Evolutionary conservation across 1,140 invertebrate species (phyloP), one percentile per base, ranked within the genome.

Genomic region (Caerostris extrusa): DNA sequence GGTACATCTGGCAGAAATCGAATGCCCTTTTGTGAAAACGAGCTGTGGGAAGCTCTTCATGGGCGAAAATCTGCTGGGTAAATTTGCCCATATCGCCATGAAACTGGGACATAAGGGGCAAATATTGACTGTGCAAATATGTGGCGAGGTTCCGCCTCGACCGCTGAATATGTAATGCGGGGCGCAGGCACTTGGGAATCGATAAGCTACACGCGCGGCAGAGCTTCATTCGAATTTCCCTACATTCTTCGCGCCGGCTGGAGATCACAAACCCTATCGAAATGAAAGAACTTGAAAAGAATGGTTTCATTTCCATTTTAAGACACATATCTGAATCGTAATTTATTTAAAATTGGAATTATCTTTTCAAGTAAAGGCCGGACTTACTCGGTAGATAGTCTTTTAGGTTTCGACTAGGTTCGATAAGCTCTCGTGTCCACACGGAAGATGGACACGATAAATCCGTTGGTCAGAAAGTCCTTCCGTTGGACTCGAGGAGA

Each of bases 111-210:
- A 14, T 77, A 53, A 77, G 71, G 19, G 8, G 34, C 71, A 77
- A 77, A 77, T 77, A 77, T 77, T 77, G 71, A 50, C 71, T 14
- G 8, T 5, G 71, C 71, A 77, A 77, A 77, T 77, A 77, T 77
- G 71, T 34, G 71, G 71, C 34, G 3, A 7, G 61, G 14, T 6
- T 17, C 14, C 14, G 17, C 61, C 61, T n/a, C 10, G 14, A 67
- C 61, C 61, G 61, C 61, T 67, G 71, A 77, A 50, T 77, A 53
- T 77, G 19, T 34, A 77, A 77, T 77, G 71, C 34, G 71, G 71
- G 17, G 34, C 34, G 12, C 34, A 34, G 34, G 34, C 34, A 34
- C 34, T 77, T 5, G 71, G 53, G 71, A 50, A 77, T 77, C 71
- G 34, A 77, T 77, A 77, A 10, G 12, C 71, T 12, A 50, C 71